Conservation (phyloP, 2,888 invertebrate genomes). For the Alloplasta piceator region DNA sequence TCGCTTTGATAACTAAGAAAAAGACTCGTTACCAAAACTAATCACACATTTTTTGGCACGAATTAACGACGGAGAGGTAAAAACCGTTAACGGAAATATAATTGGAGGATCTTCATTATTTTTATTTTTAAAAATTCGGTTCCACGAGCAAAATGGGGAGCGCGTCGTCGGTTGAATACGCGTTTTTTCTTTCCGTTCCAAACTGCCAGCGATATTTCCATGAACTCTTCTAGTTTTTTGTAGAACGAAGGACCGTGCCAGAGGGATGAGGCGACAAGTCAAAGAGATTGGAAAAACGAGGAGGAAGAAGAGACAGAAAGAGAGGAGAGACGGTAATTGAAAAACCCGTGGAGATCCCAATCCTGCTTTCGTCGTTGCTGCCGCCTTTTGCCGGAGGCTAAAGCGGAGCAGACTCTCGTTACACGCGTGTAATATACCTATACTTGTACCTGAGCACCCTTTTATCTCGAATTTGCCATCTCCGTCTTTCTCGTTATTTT, state of each 20-base stretch:
- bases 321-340: slow-evolving; percentile 75
- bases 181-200: slow-evolving; percentile 8
- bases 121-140: not conserved
- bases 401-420: slow-evolving; percentile 26
- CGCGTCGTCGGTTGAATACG: no score
- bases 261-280: slow-evolving; percentile 35
- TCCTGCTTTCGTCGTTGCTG: slow-evolving; percentile 65
- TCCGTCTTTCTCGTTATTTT: slow-evolving; percentile 70
- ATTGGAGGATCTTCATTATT: slow-evolving; percentile 19
- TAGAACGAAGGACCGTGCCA: slow-evolving; percentile 18
- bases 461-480: slow-evolving; percentile 73
- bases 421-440: slow-evolving; percentile 3
- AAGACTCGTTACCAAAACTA: no score
- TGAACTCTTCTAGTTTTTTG: slow-evolving; percentile 37
- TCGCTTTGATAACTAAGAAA: no score
- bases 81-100: slow-evolving; percentile 22
- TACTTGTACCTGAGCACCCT: slow-evolving; percentile 57
- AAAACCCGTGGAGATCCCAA: slow-evolving; percentile 77
- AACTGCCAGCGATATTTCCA: slow-evolving; percentile 34
- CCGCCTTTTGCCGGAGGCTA: slow-evolving; percentile 43
- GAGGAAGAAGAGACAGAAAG: slow-evolving; percentile 30
- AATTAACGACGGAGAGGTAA: not conserved
- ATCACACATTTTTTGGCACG: no score
- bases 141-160: not conserved
- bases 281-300: slow-evolving; percentile 61